Evolutionary conservation across 1,140 invertebrate genomes (phyloP).

Genomic region (Dendroctonus ponderosae): DNA sequence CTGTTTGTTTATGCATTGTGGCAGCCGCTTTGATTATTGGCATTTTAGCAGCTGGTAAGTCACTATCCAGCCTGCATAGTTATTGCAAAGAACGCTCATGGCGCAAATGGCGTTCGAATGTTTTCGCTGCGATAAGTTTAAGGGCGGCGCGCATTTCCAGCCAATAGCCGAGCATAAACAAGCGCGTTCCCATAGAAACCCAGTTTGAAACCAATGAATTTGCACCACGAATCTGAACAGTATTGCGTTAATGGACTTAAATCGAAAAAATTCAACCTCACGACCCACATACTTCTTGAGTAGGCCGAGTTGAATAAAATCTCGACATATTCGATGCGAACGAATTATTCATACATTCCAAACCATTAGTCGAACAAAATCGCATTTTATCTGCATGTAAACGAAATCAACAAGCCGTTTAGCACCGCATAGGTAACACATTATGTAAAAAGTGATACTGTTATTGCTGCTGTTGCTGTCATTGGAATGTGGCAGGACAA

Average conservation of each 20-base stretch:
- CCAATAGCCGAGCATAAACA: too few relatives aligned
- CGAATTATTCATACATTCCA: slow-evolving; percentile 1
- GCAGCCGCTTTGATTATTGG: slow-evolving; percentile 65
- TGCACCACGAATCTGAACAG: slow-evolving; percentile 2
- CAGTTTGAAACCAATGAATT: background rate
- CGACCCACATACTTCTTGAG: background rate
- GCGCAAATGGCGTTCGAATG: background rate
- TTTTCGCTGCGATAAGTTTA: background rate
- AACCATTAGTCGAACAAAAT: background rate
- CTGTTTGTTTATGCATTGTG: slow-evolving; percentile 59
- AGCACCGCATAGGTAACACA: slow-evolving; percentile 1
- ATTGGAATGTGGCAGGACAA: too few relatives aligned
- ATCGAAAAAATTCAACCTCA: background rate
- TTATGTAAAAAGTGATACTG: slow-evolving; percentile 2
- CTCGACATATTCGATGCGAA: slow-evolving; percentile 10
- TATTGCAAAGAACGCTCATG: background rate
- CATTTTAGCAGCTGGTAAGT: slow-evolving; percentile 69
- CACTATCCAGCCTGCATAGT: background rate
- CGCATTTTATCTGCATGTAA: background rate
- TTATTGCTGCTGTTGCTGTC: too few relatives aligned
- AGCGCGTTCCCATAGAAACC: background rate
- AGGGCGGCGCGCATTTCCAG: too few relatives aligned
- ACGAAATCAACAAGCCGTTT: background rate
- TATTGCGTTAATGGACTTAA: background rate
- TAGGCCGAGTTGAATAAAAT: background rate